phyloP scores from a whole-genome alignment of 1,140 invertebrate genomes.

The Ridgeia piscesae region DNA sequence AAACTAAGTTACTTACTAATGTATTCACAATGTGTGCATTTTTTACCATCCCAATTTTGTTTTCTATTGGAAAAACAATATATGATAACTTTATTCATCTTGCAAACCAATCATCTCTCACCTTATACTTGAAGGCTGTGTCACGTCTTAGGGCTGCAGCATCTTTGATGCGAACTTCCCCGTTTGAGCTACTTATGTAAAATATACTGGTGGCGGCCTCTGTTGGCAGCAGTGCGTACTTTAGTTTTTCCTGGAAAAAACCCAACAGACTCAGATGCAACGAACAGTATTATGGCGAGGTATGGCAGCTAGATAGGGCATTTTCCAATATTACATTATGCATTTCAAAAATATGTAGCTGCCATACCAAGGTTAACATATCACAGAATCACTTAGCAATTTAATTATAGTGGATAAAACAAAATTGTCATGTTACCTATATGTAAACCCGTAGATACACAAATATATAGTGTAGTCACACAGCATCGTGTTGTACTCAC shows the following conservation, averaged over 20 bases:
- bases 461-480: background rate
- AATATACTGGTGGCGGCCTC: conserved; percentile 19
- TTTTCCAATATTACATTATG: too few relatives aligned
- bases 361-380: too few relatives aligned
- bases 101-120: background rate
- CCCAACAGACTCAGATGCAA: background rate
- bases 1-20: too few relatives aligned
- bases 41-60: too few relatives aligned
- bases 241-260: conserved; percentile 19
- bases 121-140: conserved; percentile 20
- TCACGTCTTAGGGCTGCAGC: conserved; percentile 15
- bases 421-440: background rate
- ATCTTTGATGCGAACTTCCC: conserved; percentile 21
- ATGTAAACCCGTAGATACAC: background rate
- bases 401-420: background rate
- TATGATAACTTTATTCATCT: background rate
- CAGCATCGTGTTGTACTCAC: background rate
- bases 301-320: too few relatives aligned
- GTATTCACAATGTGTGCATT: too few relatives aligned
- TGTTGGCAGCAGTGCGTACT: conserved; percentile 11
- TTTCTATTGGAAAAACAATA: too few relatives aligned
- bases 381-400: background rate
- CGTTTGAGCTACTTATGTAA: conserved; percentile 2
- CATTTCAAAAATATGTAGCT: too few relatives aligned
- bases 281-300: background rate